Evolutionary conservation across 2,888 invertebrate genomes (phyloP).

Genomic region (Epicampocera succincta): DNA sequence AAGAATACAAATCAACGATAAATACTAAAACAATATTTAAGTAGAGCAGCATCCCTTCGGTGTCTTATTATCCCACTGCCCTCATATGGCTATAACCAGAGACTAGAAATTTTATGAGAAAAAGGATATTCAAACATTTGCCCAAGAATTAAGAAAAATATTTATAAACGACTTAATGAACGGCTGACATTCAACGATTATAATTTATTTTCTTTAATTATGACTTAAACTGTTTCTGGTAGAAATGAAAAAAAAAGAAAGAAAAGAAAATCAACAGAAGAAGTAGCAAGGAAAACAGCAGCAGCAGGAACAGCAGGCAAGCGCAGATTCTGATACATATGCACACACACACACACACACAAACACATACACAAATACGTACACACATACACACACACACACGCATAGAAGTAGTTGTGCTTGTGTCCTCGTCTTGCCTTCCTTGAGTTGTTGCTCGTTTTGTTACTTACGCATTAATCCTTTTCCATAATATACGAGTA

Average conservation of each 20-base stretch:
- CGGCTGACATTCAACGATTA: slow-evolving; percentile 69
- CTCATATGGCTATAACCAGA: slow-evolving; percentile 49
- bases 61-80: slow-evolving; percentile 56
- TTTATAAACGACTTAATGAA: slow-evolving; percentile 67
- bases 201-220: slow-evolving; percentile 70
- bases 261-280: slow-evolving; percentile 18
- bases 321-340: not conserved
- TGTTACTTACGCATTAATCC: slow-evolving; percentile 69
- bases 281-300: slow-evolving; percentile 13
- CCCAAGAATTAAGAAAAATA: slow-evolving; percentile 58
- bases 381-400: not conserved
- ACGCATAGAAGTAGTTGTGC: not conserved
- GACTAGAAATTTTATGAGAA: slow-evolving; percentile 36
- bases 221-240: slow-evolving; percentile 68
- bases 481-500: slow-evolving; percentile 71
- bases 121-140: slow-evolving; percentile 57
- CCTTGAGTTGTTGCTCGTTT: slow-evolving; percentile 41
- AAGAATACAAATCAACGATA: slow-evolving; percentile 61
- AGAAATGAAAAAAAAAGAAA: slow-evolving; percentile 16
- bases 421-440: not conserved
- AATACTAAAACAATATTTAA: slow-evolving; percentile 18
- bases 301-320: slow-evolving; percentile 54
- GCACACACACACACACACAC: not conserved
- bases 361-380: not conserved
- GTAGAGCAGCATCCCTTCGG: slow-evolving; percentile 40